These are phyloP conservation scores for Xiphophorus maculatus DNA, from an alignment of 2,113 vertebrate species.

Conservation along the genomic window DNA sequence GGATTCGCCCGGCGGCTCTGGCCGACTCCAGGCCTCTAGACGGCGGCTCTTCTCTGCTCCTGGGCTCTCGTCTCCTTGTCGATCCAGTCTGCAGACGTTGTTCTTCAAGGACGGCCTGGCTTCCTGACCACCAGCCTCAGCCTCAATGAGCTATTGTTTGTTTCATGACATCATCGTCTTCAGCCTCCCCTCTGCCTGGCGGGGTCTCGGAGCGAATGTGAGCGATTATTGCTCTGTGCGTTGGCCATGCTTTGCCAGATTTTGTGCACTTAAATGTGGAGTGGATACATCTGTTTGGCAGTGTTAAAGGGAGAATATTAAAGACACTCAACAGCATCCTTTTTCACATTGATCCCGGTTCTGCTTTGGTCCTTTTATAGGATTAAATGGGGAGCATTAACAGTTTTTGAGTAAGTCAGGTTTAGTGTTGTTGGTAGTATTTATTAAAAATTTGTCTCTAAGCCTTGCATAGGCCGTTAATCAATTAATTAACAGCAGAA, in stretches of 20 bases:
- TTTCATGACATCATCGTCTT: conserved; percentile 82
- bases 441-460: conserved; percentile 11
- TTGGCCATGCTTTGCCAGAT: conserved; percentile 60
- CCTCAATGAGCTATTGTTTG: conserved; percentile 83
- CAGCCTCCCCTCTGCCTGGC: conserved; percentile 77
- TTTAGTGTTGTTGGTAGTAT: conserved; percentile 6
- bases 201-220: conserved; percentile 53
- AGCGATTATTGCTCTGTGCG: conserved; percentile 46
- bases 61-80: conserved; percentile 12
- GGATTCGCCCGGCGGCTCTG: conserved; percentile 21
- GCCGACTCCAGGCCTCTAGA: conserved; percentile 29
- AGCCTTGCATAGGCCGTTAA: too few species aligned
- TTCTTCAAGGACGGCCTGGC: conserved; percentile 71
- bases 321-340: conserved; percentile 21
- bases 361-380: conserved; percentile 3
- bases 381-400: conserved; percentile 21
- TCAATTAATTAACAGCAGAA: too few species aligned
- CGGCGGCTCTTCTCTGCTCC: conserved; percentile 13
- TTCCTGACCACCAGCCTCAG: conserved; percentile 78
- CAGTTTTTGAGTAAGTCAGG: conserved; percentile 8
- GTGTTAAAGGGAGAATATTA: conserved; percentile 48
- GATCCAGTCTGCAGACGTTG: conserved; percentile 75
- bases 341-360: conserved; percentile 22
- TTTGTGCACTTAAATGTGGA: conserved; percentile 61
- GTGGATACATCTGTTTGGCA: conserved; percentile 72